A percentile compares a stretch with the other conserved stretches of the same genome.
Evolutionary conservation across 2,797 vertebrate species (phyloP).

Genomic region (Amniataba percoides): DNA sequence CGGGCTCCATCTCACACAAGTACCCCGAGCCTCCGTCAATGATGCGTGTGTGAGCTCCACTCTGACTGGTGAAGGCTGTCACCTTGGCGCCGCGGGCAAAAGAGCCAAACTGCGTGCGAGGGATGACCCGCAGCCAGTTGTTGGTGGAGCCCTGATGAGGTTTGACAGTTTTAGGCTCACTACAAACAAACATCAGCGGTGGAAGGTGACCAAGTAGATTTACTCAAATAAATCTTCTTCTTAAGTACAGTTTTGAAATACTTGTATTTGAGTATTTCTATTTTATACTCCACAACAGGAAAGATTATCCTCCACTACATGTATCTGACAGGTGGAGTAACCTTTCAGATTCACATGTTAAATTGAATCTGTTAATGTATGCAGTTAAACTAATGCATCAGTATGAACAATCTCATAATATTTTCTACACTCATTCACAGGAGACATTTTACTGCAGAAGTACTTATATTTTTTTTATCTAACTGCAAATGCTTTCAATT

Average conservation of each 20-base stretch:
- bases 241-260: not conserved
- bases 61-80: slow-evolving; percentile 89
- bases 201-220: not conserved
- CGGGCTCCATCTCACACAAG: slow-evolving; percentile 96
- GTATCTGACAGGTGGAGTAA: not conserved
- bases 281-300: not conserved
- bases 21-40: slow-evolving; percentile 95
- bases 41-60: slow-evolving; percentile 91
- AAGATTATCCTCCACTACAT: not conserved
- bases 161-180: not conserved
- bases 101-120: slow-evolving; percentile 91
- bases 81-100: slow-evolving; percentile 95
- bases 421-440: not conserved
- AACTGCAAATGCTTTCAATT: no score
- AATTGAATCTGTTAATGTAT: no score
- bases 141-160: slow-evolving; percentile 87
- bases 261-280: not conserved
- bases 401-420: no score
- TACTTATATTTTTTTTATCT: not conserved
- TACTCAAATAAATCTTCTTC: not conserved
- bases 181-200: not conserved
- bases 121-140: slow-evolving; percentile 94
- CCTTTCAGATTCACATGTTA: not conserved
- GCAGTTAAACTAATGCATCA: not conserved
- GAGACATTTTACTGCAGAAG: not conserved